Evolutionary conservation across 2,113 vertebrate genomes (phyloP).

Genomic region (Paradoxurus hermaphroditus): DNA sequence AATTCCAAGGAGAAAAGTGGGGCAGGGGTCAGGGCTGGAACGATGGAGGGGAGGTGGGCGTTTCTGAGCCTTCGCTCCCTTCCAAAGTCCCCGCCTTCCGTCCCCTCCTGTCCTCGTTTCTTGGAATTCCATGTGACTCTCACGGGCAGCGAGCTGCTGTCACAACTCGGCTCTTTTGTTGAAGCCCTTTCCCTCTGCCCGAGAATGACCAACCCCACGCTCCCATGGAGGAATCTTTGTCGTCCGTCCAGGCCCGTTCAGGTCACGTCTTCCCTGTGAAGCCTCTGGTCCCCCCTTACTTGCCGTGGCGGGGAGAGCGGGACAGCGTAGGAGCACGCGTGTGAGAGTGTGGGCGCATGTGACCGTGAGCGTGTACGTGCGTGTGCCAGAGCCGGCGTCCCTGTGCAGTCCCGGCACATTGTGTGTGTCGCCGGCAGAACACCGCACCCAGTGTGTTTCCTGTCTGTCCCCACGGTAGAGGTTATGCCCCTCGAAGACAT

Average conservation of each 20-base stretch:
- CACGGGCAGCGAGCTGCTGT: fast-evolving
- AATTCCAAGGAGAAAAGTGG: background rate
- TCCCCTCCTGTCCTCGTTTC: no score
- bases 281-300: background rate
- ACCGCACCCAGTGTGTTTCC: background rate
- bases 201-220: background rate
- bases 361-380: fast-evolving
- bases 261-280: background rate
- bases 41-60: fast-evolving
- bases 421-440: fast-evolving
- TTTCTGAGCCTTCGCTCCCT: fast-evolving
- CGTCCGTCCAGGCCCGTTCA: background rate
- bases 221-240: no score
- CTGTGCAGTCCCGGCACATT: fast-evolving
- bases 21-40: fast-evolving
- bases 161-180: background rate
- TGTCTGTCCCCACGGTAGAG: background rate
- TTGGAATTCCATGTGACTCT: no score
- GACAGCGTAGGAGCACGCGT: fast-evolving
- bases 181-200: background rate
- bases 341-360: background rate
- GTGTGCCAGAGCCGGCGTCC: background rate
- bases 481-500: fast-evolving
- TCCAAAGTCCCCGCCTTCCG: no score
- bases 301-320: fast-evolving